Evolutionary conservation across 2,797 vertebrate genomes (phyloP), one percentile per base, ranked within the genome.

Genomic region (Sylvia borin): DNA sequence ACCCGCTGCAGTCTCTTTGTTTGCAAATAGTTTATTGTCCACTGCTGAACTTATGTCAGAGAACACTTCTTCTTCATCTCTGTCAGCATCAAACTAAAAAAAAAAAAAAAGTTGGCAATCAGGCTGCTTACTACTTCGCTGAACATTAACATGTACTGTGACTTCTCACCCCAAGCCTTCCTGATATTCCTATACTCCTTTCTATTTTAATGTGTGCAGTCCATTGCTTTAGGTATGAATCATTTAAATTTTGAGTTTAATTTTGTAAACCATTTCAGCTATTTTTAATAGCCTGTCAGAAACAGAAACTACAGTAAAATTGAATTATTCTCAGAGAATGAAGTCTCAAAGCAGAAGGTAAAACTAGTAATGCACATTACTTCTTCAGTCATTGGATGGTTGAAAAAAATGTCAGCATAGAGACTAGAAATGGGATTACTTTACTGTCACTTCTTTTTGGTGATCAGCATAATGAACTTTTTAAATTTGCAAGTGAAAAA

Each of bases 11-110:
- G 98, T 97, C 66, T 99, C 98, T 96, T 98, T 98, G 95, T 98
- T 98, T 76, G 99, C 98, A 97, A 99, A 99, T 32, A 99, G 93
- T 96, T 99, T 99, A 98, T 97, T 99, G 98, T 99, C 99, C 90
- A 99, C 97, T 16, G 99, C 99, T 78, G 98, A 90, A 76, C 99
- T 99, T 98, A 99, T 99, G 97, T 99, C 99, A 96, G 93, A 98
- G 97, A 99, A 99, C 36, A 99, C 98, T 80, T 99, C 99, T 92
- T 99, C 99, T 91, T 99, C 99, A 5, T 99, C 98, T 86, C 99
- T 98, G 96, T 99, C 99, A 2, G 99, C 99, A 16, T 99, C 99
- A 96, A 99, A 97, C 99, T 99, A 85, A 64, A 82, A 83, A 62
- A 75, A 88, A 79, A 64, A 38, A 71, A 53, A 73, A n/a, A 54